phyloP scores from a whole-genome alignment of 2,113 vertebrate genomes.

The Trinectes maculatus region DNA sequence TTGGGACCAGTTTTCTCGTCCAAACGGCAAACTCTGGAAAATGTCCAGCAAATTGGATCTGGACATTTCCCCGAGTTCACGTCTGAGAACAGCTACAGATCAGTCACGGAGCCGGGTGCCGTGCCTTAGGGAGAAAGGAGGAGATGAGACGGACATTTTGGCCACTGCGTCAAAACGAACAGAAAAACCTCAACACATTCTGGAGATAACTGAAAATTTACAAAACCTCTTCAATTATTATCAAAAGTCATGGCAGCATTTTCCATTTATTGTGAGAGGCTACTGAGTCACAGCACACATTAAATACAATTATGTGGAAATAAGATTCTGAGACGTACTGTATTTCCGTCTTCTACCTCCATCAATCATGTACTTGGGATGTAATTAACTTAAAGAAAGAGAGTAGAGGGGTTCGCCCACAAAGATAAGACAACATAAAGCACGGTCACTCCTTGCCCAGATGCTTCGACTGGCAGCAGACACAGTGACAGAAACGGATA shows the following conservation, averaged over 20 bases:
- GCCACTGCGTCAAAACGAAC: conserved; percentile 28
- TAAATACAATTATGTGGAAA: conserved; percentile 47
- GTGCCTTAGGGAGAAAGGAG: conserved; percentile 16
- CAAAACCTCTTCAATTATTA: conserved; percentile 31
- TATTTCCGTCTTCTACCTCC: conserved; percentile 15
- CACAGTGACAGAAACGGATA: conserved; percentile 67
- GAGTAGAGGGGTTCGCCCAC: conserved; percentile 47
- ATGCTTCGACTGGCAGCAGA: conserved; percentile 78
- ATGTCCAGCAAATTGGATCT: too few relatives aligned
- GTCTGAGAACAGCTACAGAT: too few relatives aligned
- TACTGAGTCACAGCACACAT: conserved; percentile 51
- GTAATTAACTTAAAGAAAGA: conserved; percentile 31
- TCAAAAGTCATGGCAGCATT: conserved; percentile 35
- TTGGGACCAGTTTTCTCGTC: too few relatives aligned
- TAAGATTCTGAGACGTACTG: conserved; percentile 12
- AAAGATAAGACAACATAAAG: conserved; percentile 56
- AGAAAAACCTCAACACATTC: conserved; percentile 29
- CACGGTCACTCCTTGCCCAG: conserved; percentile 72
- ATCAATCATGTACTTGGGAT: conserved; percentile 27
- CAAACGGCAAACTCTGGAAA: too few relatives aligned
- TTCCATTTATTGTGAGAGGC: conserved; percentile 44
- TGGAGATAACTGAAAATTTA: too few relatives aligned
- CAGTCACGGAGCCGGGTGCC: conserved; percentile 6
- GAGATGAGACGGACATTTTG: conserved; percentile 25
- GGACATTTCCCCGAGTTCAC: too few relatives aligned